Conservation (phyloP, 2,113 vertebrate species). For the Rana temporaria region DNA sequence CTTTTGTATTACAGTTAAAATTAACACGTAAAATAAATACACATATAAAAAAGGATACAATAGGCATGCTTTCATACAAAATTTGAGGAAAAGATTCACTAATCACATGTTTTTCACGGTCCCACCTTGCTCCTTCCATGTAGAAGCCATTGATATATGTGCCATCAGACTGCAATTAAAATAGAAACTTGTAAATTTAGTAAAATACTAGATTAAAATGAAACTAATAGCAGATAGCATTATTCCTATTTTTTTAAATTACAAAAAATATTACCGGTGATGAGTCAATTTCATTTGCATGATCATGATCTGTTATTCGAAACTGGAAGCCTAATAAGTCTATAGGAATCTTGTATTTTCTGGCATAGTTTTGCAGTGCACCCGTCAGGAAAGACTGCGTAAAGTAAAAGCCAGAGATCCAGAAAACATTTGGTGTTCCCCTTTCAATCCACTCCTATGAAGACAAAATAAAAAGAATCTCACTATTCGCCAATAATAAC, state of each 20-base stretch:
- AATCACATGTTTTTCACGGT: constrained; percentile 46
- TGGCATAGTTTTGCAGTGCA: constrained; percentile 57
- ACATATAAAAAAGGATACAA: constrained; percentile 56
- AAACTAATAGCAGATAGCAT: neutral
- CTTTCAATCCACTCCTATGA: constrained; percentile 55
- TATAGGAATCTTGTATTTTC: constrained; percentile 56
- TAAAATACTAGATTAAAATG: neutral
- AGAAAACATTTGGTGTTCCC: constrained; percentile 56
- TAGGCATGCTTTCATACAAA: constrained; percentile 58
- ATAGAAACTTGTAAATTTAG: neutral
- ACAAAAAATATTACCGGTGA: constrained; percentile 33
- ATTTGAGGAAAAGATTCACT: constrained; percentile 58
- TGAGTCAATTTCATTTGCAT: constrained; percentile 9
- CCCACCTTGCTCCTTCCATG: constrained; percentile 59
- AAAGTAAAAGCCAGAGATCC: constrained; percentile 60
- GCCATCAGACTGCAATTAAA: constrained; percentile 45
- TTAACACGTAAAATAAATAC: no score
- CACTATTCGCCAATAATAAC: neutral
- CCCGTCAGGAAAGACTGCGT: constrained; percentile 60
- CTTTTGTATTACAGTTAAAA: no score
- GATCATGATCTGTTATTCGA: constrained; percentile 47
- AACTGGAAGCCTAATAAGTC: constrained; percentile 55
- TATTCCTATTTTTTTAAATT: neutral
- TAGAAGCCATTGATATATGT: constrained; percentile 59
- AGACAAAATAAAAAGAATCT: neutral